Base-by-base conservation (phyloP, 2,797 vertebrate species). In the Dryobates pubescens region DNA sequence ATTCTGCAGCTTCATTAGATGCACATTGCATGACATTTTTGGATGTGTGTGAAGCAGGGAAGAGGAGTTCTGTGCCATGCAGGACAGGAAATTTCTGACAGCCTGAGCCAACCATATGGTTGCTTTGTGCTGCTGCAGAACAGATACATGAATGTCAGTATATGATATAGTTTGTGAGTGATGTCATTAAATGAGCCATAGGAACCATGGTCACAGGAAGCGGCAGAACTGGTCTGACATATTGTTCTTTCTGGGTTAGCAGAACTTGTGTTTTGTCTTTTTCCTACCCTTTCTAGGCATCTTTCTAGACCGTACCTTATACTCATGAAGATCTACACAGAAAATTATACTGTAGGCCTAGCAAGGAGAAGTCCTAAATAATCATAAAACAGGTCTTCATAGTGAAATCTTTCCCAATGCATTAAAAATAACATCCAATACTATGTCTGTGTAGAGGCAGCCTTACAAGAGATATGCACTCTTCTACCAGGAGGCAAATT, bases 401-500 rank as follows among this genome's bases (percentile, higher is more conserved):
- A 71, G 27, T 36, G 41, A 84, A 67, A 17, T 64, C 34, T 76
- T 89, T 67, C 34, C 88, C 16, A 23, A 3, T 71, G 26, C n/a
- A 17, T 58, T 71, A 9, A 65, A 59, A 91, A 64, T 45, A 54
- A 84, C 73, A 89, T 62, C 34, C 51, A 51, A 62, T 10, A 36
- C 3, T 7, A 65, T 45, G 18, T 54, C 53, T 67, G 6, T 18
- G 51, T 23, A 67, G 68, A 81, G 12, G 45, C 65, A 88, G 27
- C 10, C 27, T 24, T 80, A 53, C 11, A 58, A 93, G 53, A 61
- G 78, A 51, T 2, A 17, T 30, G 12, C 38, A 53, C 3, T 36
- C 7, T 72, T 82, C 45, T 88, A 5, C 64, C 68, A 83, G 51
- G 7, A 81, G 43, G 27, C 51, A 68, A 67, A 30, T 88, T 95